Conservation (phyloP, 2,888 invertebrate species). For the Erebia palarica region DNA sequence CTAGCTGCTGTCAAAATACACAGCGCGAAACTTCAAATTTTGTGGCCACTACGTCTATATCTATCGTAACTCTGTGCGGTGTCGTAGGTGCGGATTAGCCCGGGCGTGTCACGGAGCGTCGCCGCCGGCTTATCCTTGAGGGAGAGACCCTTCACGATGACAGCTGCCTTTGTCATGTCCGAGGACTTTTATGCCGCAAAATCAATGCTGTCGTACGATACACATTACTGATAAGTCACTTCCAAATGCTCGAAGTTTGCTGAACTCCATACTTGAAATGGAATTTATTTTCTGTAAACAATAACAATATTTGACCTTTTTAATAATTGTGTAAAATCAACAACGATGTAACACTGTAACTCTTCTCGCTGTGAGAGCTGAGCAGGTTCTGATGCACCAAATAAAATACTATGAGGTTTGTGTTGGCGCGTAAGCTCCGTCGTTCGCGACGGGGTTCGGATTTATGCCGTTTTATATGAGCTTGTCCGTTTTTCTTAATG, state of each 20-base stretch:
- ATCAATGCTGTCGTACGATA: slow-evolving; percentile 43
- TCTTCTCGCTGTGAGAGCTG: slow-evolving; percentile 51
- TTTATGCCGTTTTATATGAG: slow-evolving; percentile 73
- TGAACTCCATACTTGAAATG: no score
- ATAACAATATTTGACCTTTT: no score
- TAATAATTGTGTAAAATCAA: slow-evolving; percentile 10
- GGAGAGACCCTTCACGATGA: slow-evolving; percentile 76
- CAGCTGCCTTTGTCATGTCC: slow-evolving; percentile 78
- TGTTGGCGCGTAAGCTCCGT: slow-evolving; percentile 53
- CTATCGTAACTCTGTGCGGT: neutral
- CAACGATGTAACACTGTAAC: slow-evolving; percentile 54
- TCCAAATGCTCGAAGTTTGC: no score
- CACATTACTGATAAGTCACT: neutral
- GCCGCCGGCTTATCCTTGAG: slow-evolving; percentile 74
- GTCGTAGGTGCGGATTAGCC: slow-evolving; percentile 64
- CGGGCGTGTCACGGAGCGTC: slow-evolving; percentile 71
- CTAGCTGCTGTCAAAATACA: no score
- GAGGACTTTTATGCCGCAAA: slow-evolving; percentile 74
- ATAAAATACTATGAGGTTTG: slow-evolving; percentile 62
- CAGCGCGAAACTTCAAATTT: no score
- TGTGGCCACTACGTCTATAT: neutral
- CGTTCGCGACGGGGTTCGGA: slow-evolving; percentile 67
- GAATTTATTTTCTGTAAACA: no score
- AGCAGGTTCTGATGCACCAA: slow-evolving; percentile 63
- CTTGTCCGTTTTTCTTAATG: slow-evolving; percentile 78